These are phyloP conservation scores for Donacobius atricapilla DNA, from an alignment of 2,113 vertebrate genomes.

Conservation along the genomic window DNA sequence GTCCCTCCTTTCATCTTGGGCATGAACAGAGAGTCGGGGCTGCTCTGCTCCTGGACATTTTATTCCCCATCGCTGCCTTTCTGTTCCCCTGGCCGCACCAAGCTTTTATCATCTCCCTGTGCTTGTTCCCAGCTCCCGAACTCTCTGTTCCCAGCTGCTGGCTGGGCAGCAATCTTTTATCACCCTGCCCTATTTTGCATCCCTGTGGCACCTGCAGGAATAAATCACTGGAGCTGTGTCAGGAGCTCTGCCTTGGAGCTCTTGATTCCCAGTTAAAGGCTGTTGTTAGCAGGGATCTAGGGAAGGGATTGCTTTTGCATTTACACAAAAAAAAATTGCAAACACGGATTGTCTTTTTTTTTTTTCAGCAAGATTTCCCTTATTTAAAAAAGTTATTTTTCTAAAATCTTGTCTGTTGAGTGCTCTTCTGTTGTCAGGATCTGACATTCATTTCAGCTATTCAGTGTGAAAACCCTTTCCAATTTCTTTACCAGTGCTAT, in stretches of 20 bases:
- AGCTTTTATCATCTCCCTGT: background rate
- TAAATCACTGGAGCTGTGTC: background rate
- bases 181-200: background rate
- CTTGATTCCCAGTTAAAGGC: background rate
- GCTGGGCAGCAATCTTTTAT: background rate
- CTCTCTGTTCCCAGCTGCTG: background rate
- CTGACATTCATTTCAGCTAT: background rate
- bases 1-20: background rate
- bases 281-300: background rate
- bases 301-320: background rate
- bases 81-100: background rate
- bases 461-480: background rate
- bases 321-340: background rate
- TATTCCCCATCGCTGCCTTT: background rate
- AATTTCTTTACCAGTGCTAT: conserved; percentile 15
- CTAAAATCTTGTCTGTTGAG: background rate
- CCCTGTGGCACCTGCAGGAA: background rate
- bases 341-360: background rate
- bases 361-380: background rate
- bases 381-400: background rate
- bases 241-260: background rate
- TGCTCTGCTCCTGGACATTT: background rate
- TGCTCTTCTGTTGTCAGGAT: background rate
- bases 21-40: rapidly evolving
- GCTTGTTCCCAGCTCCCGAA: background rate